phyloP scores from a whole-genome alignment of 2,113 vertebrate species.

The Ibidorhyncha struthersii region DNA sequence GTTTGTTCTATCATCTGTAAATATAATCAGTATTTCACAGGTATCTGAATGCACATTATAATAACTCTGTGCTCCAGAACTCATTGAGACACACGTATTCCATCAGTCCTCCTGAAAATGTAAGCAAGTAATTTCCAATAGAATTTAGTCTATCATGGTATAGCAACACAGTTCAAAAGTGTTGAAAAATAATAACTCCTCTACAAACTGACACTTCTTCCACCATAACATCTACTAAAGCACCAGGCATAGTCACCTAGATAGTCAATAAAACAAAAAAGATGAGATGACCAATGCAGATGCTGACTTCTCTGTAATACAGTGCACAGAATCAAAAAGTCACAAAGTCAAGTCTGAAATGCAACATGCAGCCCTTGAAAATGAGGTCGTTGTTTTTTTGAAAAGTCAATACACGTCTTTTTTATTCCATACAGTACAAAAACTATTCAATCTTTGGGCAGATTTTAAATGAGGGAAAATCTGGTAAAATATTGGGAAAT shows the following conservation, averaged over 20 bases:
- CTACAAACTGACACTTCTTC: background rate
- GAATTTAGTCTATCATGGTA: background rate
- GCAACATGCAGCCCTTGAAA: background rate
- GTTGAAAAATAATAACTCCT: background rate
- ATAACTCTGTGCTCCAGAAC: background rate
- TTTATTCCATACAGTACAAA: background rate
- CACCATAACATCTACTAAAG: background rate
- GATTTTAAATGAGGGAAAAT: background rate
- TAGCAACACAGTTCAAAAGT: background rate
- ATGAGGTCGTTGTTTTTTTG: background rate
- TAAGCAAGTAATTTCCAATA: background rate
- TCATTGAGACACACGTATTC: background rate
- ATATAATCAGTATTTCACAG: background rate
- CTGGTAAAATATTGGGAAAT: background rate
- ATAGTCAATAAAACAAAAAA: background rate
- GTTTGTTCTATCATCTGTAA: background rate
- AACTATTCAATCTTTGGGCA: background rate
- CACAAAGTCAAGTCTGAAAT: background rate
- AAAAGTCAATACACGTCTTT: background rate
- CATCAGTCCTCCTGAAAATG: background rate
- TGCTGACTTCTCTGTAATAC: background rate
- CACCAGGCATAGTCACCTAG: background rate
- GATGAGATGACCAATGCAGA: background rate
- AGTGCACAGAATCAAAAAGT: background rate
- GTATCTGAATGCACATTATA: background rate